These are phyloP conservation scores for Burhinus oedicnemus DNA, from an alignment of 2,113 vertebrate species.

Conservation along the genomic window DNA sequence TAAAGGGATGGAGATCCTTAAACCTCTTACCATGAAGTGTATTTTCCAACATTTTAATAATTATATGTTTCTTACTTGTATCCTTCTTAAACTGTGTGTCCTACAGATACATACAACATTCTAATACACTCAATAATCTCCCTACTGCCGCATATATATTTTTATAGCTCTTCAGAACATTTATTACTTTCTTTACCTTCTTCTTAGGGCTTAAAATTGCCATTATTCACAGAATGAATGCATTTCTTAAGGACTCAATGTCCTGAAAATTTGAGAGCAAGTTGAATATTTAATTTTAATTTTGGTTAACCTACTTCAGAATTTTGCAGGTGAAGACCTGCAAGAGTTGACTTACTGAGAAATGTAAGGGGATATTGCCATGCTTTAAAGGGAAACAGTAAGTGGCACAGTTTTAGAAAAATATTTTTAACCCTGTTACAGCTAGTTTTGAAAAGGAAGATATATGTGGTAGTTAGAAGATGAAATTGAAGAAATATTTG, in stretches of 20 bases:
- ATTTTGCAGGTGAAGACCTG: not conserved
- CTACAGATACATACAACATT: not conserved
- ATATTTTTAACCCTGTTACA: not conserved
- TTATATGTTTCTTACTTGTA: not conserved
- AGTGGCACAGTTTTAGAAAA: not conserved
- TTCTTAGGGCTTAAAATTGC: not conserved
- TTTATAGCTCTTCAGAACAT: not conserved
- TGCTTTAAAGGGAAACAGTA: not conserved
- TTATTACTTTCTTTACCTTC: not conserved
- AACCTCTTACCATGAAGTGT: not conserved
- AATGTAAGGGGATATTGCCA: not conserved
- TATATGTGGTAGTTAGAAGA: not conserved
- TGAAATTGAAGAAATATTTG: not conserved
- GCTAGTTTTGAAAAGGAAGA: not conserved
- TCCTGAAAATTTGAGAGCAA: not conserved
- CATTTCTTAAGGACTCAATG: not conserved
- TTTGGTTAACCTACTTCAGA: not conserved
- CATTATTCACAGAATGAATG: not conserved
- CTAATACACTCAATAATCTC: not conserved
- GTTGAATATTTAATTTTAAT: not conserved
- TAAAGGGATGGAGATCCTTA: not conserved
- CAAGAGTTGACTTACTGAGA: not conserved
- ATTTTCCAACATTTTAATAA: not conserved
- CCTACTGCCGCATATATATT: not conserved
- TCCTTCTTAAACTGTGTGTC: not conserved